These are phyloP conservation scores for Psix sp. DNA, from an alignment of 1,140 invertebrate genomes.

Conservation along the genomic window DNA sequence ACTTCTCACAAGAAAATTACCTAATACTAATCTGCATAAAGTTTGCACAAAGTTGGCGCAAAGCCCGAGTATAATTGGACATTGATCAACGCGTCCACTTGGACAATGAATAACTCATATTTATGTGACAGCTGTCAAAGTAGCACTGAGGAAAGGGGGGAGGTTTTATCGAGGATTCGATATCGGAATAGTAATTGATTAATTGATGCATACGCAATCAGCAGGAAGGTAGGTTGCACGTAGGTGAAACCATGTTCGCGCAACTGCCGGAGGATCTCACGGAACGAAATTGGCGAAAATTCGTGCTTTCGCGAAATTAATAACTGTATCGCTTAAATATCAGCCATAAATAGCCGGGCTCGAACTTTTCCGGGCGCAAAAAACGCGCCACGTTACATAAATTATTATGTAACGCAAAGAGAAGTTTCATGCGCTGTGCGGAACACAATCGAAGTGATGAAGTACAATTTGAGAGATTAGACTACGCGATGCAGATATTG, in stretches of 20 bases:
- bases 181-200: slow-evolving; percentile 36
- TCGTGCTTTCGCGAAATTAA: no score
- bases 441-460: slow-evolving; percentile 14
- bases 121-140: no score
- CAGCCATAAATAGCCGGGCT: slow-evolving; percentile 24
- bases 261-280: no score
- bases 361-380: slow-evolving; percentile 26
- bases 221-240: slow-evolving; percentile 40
- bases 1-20: slow-evolving; percentile 5
- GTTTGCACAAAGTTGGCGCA: not conserved
- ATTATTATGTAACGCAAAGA: slow-evolving; percentile 21
- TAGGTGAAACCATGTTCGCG: slow-evolving; percentile 39
- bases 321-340: no score
- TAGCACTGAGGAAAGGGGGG: no score
- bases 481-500: slow-evolving; percentile 8
- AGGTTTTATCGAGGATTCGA: no score
- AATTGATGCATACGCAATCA: slow-evolving; percentile 43
- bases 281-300: slow-evolving; percentile 20
- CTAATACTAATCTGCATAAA: no score
- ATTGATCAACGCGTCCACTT: not conserved
- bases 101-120: no score
- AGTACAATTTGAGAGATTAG: slow-evolving; percentile 23
- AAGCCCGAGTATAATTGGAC: not conserved
- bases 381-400: slow-evolving; percentile 18
- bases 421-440: not conserved